Evolutionary conservation across 1,140 invertebrate species (phyloP).

Genomic region (Drosophila sulfurigaster): DNA sequence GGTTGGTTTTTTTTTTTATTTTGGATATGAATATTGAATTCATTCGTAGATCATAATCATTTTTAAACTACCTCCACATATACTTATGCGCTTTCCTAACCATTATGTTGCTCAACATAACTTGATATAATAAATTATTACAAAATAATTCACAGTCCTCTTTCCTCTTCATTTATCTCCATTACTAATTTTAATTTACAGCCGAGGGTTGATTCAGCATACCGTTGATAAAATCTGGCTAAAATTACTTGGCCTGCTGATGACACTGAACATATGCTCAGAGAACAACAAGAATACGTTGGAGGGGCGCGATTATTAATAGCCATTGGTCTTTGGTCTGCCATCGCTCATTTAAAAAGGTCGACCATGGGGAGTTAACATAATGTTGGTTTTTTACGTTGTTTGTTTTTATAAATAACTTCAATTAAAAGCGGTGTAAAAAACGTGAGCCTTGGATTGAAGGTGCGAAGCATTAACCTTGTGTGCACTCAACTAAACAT

Average conservation of each 20-base stretch:
- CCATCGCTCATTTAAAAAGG: slow-evolving; percentile 10
- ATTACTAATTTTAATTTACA: not conserved
- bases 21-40: too few relatives aligned
- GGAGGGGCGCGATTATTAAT: slow-evolving; percentile 20
- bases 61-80: too few relatives aligned
- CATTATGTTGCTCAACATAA: too few relatives aligned
- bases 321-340: slow-evolving; percentile 28
- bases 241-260: slow-evolving; percentile 14
- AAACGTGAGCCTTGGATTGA: slow-evolving; percentile 21
- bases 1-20: too few relatives aligned
- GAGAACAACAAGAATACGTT: not conserved
- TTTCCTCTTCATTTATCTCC: too few relatives aligned
- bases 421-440: not conserved
- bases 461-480: slow-evolving; percentile 43
- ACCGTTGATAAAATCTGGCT: slow-evolving; percentile 11
- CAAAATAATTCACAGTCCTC: too few relatives aligned
- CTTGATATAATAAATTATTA: too few relatives aligned
- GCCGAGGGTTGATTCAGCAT: not conserved
- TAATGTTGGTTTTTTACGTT: not conserved
- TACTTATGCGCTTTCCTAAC: too few relatives aligned
- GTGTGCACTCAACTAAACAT: slow-evolving; percentile 49
- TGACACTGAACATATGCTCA: slow-evolving; percentile 28
- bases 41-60: too few relatives aligned
- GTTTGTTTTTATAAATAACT: too few relatives aligned
- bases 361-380: slow-evolving; percentile 4